A percentile compares a stretch with the other conserved stretches of the same genome.
These are phyloP conservation scores for Agelas oroides DNA, from an alignment of 37 sponge, comb jelly and placozoan species.

Conservation along the genomic window DNA sequence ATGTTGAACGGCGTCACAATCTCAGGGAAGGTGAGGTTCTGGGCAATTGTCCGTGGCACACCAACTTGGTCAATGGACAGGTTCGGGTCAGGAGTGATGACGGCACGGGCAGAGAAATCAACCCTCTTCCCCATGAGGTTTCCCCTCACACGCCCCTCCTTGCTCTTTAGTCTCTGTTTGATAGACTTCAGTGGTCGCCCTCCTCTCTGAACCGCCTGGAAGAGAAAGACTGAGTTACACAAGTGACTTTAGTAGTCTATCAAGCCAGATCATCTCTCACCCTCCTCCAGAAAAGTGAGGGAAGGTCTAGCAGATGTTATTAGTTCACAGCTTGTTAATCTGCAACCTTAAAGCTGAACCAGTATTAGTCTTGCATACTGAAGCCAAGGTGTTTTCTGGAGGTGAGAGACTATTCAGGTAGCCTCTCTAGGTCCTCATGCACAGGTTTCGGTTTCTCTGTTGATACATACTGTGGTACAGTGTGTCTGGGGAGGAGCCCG, in stretches of 20 bases:
- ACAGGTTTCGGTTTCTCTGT: too few species aligned
- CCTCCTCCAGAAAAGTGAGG: too few species aligned
- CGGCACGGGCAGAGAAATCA: slow-evolving; percentile 99
- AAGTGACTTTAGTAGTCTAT: too few species aligned
- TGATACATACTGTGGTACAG: too few species aligned
- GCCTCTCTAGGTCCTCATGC: too few species aligned
- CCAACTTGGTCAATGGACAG: slow-evolving; percentile 97
- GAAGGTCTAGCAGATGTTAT: too few species aligned
- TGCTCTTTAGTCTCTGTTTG: slow-evolving; percentile 96
- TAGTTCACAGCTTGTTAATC: too few species aligned
- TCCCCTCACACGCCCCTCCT: slow-evolving; percentile 98
- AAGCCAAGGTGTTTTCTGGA: too few species aligned
- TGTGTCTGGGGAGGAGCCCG: too few species aligned
- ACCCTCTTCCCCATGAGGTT: slow-evolving; percentile 99
- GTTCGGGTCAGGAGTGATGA: slow-evolving; percentile 98
- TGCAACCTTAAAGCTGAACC: too few species aligned
- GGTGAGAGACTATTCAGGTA: neutral
- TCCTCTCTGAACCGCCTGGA: slow-evolving; percentile 90
- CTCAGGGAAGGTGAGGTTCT: slow-evolving; percentile 98
- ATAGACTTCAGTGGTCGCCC: slow-evolving; percentile 97
- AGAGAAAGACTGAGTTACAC: neutral
- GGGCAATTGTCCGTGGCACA: slow-evolving; percentile 96
- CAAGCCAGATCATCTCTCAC: too few species aligned
- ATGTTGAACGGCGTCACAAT: slow-evolving; percentile 98
- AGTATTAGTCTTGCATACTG: too few species aligned